Base-by-base conservation (phyloP, 2,888 invertebrate species). In the Odontothrips loti region DNA sequence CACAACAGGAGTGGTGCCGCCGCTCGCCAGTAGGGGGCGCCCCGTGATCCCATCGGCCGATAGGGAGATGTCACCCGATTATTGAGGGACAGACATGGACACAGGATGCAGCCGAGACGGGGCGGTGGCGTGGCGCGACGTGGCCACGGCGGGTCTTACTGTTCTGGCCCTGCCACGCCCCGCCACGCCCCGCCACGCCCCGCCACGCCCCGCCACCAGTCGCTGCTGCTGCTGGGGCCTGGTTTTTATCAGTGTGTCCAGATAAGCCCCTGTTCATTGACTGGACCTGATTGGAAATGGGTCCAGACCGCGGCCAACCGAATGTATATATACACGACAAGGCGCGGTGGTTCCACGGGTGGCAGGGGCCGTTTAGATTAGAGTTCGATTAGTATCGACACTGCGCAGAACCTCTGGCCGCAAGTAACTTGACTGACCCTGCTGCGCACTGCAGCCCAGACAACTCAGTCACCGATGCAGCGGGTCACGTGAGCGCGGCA, bases 11-110 rank as follows among this genome's bases (percentile, higher is more conserved):
- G 34, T 43, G 34, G 3, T 43, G 34, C 34, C 3, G 3, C 34
- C 3, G 3, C 3, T 2, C 34, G 34, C 2, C 34, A 6, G 34
- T 6, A 43, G 34, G 34, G 34, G 34, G 34, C 34, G 34, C 34
- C 34, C 34, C 34, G 34, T 17, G 51, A 51, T 51, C 51, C 51
- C 17, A 58, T 58, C 58, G 58, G 27, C 23, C 23, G 68, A 75
- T 75, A 75, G 68, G 68, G 68, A 75, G 68, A 75, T 75, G 68
- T 75, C 68, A 75, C 23, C 12, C 68, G 68, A 27, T 27, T 75
- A 75, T 75, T 75, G 68, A 75, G 11, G 68, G 58, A 58, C 58
- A 58, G 34, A 58, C 58, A 58, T 58, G 58, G 58, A 58, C 68
- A 75, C 68, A 75, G 68, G 68, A 75, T 75, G 68, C 68, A 27